Base-by-base conservation (phyloP, 2,888 invertebrate genomes). In the Cataglyphis rosenhaueri region DNA sequence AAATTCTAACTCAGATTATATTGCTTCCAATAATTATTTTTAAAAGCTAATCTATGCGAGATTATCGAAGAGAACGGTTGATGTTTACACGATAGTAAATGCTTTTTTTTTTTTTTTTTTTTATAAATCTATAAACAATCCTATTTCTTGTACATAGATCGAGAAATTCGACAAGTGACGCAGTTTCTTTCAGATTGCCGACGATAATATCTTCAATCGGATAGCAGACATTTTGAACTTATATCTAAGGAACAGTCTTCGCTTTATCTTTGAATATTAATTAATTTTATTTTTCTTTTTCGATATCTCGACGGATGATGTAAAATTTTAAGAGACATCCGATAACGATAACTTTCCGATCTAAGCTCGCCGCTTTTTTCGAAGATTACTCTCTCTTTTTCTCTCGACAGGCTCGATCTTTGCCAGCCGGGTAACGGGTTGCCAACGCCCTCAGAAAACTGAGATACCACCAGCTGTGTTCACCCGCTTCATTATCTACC, bases 401-500 rank as follows among this genome's bases (percentile, higher is more conserved):
- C 44, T 44, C 44, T 3, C 44, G 0, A 15, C 29, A 4, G n/a
- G 32, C 32, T 57, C 57, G 35, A 12, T 25, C 25, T 76, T 76
- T 65, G 70, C 38, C 86, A 41, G 84, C 78, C 82, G 89, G 52
- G 81, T 85, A 86, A 82, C 62, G 68, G 82, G 93, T 87, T 86
- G 93, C 84, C 76, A 91, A 91, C 91, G 92, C 95, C 92, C 94
- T 90, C 93, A 94, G 95, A 95, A 94, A 95, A 98, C 98, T 98
- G 98, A 98, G 98, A 98, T 98, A 98, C 98, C 98, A 98, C 98
- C 98, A 98, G 98, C 98, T 98, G 98, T 98, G 98, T 98, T 98
- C 98, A 98, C 98, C 97, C 96, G 94, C 93, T 93, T 95, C 95
- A 95, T 95, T 95, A 95, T 95, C 95, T 95, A 95, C 96, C 97